These are phyloP conservation scores for Drosophila demipolita DNA, from an alignment of 2,888 invertebrate genomes.

Conservation along the genomic window DNA sequence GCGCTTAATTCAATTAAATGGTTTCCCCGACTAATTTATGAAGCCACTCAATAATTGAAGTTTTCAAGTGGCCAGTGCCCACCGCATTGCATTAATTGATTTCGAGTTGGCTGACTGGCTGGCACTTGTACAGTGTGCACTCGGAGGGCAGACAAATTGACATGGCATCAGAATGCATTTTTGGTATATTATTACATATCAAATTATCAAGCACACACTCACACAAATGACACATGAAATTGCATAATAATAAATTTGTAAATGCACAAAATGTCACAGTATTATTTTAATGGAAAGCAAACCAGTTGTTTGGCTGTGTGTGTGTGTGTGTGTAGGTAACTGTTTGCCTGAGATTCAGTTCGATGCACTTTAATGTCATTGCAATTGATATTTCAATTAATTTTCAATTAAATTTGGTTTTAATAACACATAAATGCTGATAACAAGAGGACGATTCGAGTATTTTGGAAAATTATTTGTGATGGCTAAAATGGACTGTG, in stretches of 20 bases:
- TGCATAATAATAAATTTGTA: conserved; percentile 64
- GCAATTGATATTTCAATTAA: conserved; percentile 77
- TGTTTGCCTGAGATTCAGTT: conserved; percentile 26
- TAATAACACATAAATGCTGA: conserved; percentile 53
- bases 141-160: conserved; percentile 55
- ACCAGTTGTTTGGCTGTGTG: neutral
- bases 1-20: conserved; percentile 66
- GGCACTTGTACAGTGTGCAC: conserved; percentile 42
- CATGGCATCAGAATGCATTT: conserved; percentile 52
- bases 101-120: conserved; percentile 34
- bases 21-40: conserved; percentile 64
- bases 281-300: conserved; percentile 46
- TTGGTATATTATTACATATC: conserved; percentile 58
- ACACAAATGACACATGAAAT: conserved; percentile 32
- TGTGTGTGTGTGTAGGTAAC: conserved; percentile 17
- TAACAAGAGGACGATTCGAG: conserved; percentile 1
- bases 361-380: conserved; percentile 60
- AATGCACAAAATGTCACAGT: conserved; percentile 59
- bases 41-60: conserved; percentile 46
- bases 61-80: conserved; percentile 26
- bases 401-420: conserved; percentile 74
- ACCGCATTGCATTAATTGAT: conserved; percentile 56
- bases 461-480: conserved; percentile 27
- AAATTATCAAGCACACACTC: conserved; percentile 51
- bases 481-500: conserved; percentile 1